A percentile compares a stretch with the other conserved stretches of the same genome.
phyloP scores from a whole-genome alignment of 2,113 vertebrate species.

The Poeciliopsis prolifica region DNA sequence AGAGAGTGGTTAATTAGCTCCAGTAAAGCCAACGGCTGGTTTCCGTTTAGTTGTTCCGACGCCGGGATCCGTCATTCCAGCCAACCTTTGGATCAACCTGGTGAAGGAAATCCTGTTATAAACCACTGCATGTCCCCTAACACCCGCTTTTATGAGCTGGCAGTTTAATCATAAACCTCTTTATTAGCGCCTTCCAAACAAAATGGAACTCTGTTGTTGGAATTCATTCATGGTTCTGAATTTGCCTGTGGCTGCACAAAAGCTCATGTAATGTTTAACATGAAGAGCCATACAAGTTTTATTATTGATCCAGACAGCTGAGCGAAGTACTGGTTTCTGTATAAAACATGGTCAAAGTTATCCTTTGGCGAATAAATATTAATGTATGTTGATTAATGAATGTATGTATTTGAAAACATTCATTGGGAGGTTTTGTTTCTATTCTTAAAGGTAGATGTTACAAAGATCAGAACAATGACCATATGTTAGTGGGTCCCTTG shows the following conservation, averaged over 20 bases:
- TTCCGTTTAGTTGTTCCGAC: slow-evolving; percentile 30
- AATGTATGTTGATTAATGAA: too few relatives aligned
- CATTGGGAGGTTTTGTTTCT: too few relatives aligned
- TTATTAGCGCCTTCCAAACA: background rate
- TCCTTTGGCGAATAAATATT: background rate
- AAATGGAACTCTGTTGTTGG: background rate
- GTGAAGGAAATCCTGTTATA: slow-evolving; percentile 27
- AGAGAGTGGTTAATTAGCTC: slow-evolving; percentile 42
- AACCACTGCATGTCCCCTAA: slow-evolving; percentile 8
- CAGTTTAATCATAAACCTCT: slow-evolving; percentile 5
- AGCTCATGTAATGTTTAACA: background rate
- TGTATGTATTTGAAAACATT: too few relatives aligned
- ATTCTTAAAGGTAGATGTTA: background rate
- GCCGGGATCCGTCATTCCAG: slow-evolving; percentile 33
- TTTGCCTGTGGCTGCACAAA: background rate
- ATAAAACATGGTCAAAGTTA: too few relatives aligned
- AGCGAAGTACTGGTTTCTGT: too few relatives aligned
- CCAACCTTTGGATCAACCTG: slow-evolving; percentile 25
- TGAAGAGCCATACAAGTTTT: background rate
- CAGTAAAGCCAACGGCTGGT: slow-evolving; percentile 30
- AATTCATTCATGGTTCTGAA: slow-evolving; percentile 4
- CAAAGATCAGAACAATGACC: background rate
- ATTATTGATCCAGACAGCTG: too few relatives aligned
- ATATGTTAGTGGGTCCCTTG: too few relatives aligned
- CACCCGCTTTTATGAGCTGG: slow-evolving; percentile 10